Percentiles rank a stretch among this genome's conserved stretches.
Evolutionary conservation across 2,113 vertebrate species (phyloP).

Genomic region (Megaceryle torquata): DNA sequence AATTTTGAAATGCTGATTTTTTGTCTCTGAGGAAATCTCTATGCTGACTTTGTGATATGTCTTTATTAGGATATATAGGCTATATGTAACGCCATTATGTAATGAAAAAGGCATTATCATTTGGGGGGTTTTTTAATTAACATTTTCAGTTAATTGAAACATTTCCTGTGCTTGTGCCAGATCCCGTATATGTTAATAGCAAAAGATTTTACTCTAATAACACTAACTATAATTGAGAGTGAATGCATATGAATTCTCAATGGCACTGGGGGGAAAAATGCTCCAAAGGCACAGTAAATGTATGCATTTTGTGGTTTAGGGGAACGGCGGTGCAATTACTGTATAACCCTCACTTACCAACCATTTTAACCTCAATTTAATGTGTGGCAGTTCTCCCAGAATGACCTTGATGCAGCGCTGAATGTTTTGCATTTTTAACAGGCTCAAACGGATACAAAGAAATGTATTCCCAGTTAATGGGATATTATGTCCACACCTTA

Average conservation of each 20-base stretch:
- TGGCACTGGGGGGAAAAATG: not conserved
- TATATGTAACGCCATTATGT: not conserved
- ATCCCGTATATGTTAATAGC: not conserved
- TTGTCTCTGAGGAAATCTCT: not conserved
- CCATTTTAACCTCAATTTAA: constrained; percentile 60
- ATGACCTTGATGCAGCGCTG: constrained; percentile 47
- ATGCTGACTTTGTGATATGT: not conserved
- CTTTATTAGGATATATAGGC: not conserved
- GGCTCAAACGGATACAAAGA: constrained; percentile 30
- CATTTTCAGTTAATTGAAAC: not conserved
- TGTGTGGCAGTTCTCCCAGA: constrained; percentile 23
- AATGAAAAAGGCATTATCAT: not conserved
- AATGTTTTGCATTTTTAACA: constrained; percentile 39
- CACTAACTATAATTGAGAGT: not conserved
- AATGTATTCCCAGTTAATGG: constrained; percentile 25
- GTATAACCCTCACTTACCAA: constrained; percentile 41
- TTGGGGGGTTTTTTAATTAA: not conserved
- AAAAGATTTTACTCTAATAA: constrained; percentile 23
- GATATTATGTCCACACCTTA: constrained; percentile 16
- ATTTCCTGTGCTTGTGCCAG: not conserved
- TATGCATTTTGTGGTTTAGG: constrained; percentile 45
- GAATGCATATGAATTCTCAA: constrained; percentile 15
- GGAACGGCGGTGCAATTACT: constrained; percentile 56
- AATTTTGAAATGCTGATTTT: not conserved
- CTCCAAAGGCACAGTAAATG: constrained; percentile 31